Conservation (phyloP, 2,113 vertebrate species). For the Nothocercus nigrocapillus region DNA sequence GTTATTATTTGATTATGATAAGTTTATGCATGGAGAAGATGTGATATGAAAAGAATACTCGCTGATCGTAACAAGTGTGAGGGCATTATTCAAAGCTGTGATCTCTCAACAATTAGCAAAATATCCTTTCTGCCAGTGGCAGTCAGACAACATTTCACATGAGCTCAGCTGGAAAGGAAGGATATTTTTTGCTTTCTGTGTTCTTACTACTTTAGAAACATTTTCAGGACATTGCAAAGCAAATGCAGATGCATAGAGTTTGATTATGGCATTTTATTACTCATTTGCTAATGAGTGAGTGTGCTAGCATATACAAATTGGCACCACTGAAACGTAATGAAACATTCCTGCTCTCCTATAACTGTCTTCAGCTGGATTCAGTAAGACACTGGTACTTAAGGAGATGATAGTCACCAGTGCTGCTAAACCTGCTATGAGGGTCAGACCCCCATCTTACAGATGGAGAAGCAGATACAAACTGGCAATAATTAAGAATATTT, state of each 20-base stretch:
- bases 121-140: constrained; percentile 44
- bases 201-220: background rate
- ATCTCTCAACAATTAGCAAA: constrained; percentile 38
- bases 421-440: background rate
- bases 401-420: background rate
- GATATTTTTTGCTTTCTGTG: background rate
- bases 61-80: constrained; percentile 16
- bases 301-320: background rate
- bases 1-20: constrained; percentile 41
- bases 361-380: background rate
- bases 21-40: constrained; percentile 36
- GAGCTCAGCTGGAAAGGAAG: constrained; percentile 10
- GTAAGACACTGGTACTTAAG: background rate
- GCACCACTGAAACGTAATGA: background rate
- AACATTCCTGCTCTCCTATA: background rate
- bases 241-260: constrained; percentile 9
- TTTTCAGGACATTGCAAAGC: background rate
- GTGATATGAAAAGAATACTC: constrained; percentile 10
- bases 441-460: background rate
- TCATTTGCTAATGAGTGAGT: background rate
- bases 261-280: background rate
- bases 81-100: constrained; percentile 30
- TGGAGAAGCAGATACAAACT: background rate
- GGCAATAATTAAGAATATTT: background rate
- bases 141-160: constrained; percentile 18